Conservation (phyloP, 2,113 vertebrate genomes). For the Catharus minimus region DNA sequence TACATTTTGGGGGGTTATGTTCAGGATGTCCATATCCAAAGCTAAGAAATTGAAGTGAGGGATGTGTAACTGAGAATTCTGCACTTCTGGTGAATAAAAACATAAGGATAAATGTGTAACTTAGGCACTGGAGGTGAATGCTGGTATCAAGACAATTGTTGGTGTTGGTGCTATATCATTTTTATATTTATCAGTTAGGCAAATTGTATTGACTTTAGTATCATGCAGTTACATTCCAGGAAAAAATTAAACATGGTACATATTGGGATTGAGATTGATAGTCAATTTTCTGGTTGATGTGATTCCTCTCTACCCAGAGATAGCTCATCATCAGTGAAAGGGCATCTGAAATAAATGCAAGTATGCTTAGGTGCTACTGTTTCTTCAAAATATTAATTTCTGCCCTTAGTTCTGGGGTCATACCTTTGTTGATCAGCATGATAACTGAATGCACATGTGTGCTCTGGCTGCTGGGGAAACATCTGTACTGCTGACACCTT, state of each 20-base stretch:
- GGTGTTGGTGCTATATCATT: constrained; percentile 36
- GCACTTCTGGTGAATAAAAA: constrained; percentile 28
- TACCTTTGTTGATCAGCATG: not conserved
- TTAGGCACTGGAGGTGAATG: constrained; percentile 9
- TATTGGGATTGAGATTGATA: not conserved
- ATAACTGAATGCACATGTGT: not conserved
- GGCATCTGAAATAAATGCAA: not conserved
- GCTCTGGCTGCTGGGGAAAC: not conserved
- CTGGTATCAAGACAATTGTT: constrained; percentile 14
- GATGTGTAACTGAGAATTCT: not conserved
- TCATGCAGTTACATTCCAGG: not conserved
- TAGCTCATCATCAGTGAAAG: not conserved
- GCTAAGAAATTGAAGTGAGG: not conserved
- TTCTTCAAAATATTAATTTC: not conserved
- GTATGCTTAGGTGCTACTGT: not conserved
- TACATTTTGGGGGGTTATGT: not conserved
- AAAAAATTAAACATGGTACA: not conserved
- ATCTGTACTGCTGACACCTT: not conserved
- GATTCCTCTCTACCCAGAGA: not conserved
- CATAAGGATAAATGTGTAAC: constrained; percentile 7
- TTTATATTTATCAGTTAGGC: constrained; percentile 43
- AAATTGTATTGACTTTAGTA: not conserved
- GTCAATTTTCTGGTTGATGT: not conserved
- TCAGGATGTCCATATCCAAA: not conserved
- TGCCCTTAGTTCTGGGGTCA: not conserved